Base-by-base conservation (phyloP, 2,888 invertebrate species). In the Acholoe squamosa region DNA sequence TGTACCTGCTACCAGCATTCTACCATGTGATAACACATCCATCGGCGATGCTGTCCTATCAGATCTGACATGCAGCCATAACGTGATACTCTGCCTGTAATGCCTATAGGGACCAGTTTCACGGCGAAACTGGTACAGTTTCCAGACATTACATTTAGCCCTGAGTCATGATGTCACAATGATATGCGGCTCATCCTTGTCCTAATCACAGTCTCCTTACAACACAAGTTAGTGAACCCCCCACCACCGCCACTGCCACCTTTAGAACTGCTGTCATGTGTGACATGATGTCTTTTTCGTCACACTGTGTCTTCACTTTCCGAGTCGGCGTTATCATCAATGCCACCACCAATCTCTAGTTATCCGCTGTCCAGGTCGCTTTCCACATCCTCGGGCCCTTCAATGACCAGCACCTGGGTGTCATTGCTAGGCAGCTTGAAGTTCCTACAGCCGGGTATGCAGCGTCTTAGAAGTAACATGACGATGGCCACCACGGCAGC, bases 361-460 rank as follows among this genome's bases (percentile, higher is more conserved):
- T 90, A 90, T 90, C 76, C 84, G 77, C 90, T 90, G 80, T 90
- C 90, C 51, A 76, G 34, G 84, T 90, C 90, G 56, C 84, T 90
- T 22, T 90, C 90, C 28, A 86, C 52, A 67, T 90, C 86, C 25
- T 90, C 90, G 19, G 84, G 84, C n/a, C 86, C 90, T 28, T 90
- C 90, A n/a, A 90, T 90, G 25, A 90, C 90, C 25, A 90, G 31
- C 43, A 90, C 80, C 71, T 90, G 90, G n/a, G 90, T 90, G 67
- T 90, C 90, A 19, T 34, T 90, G 10, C 34, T 51, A 43, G 90
- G 86, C 56, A 90, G 84, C 84, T 90, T 90, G 71, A 90, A 84
- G 90, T 76, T 90, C 16, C 86, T 51, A 34, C 90, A 90, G 7
- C 67, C 84, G 14, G 90, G 90, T 34, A 84, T 61, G 67, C 67